Base-by-base conservation (phyloP, 2,888 invertebrate species). In the Linnaemya vulpina region DNA sequence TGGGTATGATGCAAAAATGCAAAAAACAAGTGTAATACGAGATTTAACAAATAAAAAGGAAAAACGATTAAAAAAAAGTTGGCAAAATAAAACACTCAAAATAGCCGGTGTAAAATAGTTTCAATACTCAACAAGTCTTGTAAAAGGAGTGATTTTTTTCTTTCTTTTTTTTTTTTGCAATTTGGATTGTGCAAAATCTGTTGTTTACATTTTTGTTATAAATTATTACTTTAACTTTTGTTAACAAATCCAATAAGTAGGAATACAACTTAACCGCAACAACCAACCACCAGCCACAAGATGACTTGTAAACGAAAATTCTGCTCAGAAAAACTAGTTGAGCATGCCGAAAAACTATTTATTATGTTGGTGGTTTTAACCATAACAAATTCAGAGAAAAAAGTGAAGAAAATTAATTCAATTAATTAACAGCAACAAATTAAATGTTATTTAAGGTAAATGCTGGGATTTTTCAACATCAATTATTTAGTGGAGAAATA, bases 261-360 rank as follows among this genome's bases (percentile, higher is more conserved):
- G 60, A 60, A 77, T 60, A 58, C 22, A 51, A 51, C 13, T 30
- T 20, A 40, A 55, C 55, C 22, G 7, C 51, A 38, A 63, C 30
- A 40, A 17, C 15, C 30, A 40, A 17, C 15, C 0, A 20, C 62
- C 53, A 22, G 11, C 53, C 65, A 53, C 51, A 76, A 53, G 8
- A 62, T 60, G 17, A 67, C 3, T 8, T n/a, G 1, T 38, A 35
- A 49, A 58, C 35, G 46, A 35, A 77, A 77, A 25, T 60, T 78
- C 77, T 78, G 77, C 62, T 8, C 46, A 70, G 60, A 62, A 78
- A 77, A 78, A 78, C 68, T 70, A 79, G 51, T 79, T 71, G 55
- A 79, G 63, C 78, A 63, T 71, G 63, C 71, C 71, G 71, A 63
- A 79, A 79, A 79, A 35, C 71, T 43, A 79, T 79, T 79, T 55